Evolutionary conservation across 2,888 invertebrate species (phyloP).

Genomic region (Labia minor): DNA sequence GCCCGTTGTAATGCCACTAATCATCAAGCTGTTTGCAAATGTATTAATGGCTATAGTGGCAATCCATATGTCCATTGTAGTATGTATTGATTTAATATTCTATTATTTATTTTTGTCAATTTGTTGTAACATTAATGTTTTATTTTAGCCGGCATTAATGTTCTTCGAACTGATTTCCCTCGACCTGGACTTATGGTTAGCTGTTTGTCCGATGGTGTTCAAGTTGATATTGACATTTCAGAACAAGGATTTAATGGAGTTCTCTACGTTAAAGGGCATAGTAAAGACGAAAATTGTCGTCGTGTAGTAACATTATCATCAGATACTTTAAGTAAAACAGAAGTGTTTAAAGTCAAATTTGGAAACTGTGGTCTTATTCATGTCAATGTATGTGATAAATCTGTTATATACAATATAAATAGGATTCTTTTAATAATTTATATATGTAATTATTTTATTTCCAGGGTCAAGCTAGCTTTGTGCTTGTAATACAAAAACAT

Average conservation of each 20-base stretch:
- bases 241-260: conserved; percentile 78
- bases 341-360: conserved; percentile 79
- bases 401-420: neutral
- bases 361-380: conserved; percentile 86
- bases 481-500: conserved; percentile 91
- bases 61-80: conserved; percentile 65
- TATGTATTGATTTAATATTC: conserved; percentile 35
- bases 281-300: conserved; percentile 83
- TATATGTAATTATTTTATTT: conserved; percentile 26
- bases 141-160: conserved; percentile 36
- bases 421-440: conserved; percentile 3
- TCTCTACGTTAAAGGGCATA: conserved; percentile 86
- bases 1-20: conserved; percentile 67
- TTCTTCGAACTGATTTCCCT: conserved; percentile 68
- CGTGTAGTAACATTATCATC: conserved; percentile 65
- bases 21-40: conserved; percentile 66
- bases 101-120: neutral
- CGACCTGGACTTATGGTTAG: conserved; percentile 76
- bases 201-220: conserved; percentile 83
- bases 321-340: conserved; percentile 52
- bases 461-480: conserved; percentile 82
- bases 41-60: conserved; percentile 63
- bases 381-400: conserved; percentile 72
- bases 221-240: conserved; percentile 65
- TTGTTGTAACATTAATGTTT: conserved; percentile 21